Base-by-base conservation (phyloP, 2,888 invertebrate genomes). In the Linnaemya vulpina region DNA sequence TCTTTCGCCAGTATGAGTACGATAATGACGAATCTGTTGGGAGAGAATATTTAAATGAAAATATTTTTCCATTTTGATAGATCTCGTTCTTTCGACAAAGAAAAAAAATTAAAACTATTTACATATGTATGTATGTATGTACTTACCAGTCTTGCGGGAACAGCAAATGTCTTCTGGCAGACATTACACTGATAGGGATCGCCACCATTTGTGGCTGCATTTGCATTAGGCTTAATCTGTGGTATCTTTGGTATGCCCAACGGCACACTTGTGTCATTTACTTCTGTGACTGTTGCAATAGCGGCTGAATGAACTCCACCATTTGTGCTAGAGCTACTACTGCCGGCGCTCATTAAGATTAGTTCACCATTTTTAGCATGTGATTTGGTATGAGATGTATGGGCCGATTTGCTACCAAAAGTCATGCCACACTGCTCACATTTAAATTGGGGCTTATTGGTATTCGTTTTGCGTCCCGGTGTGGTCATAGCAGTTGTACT, bases 161-260 rank as follows among this genome's bases (percentile, higher is more conserved):
- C 97, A 55, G 97, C 97, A 91, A 97, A 98, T 15, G 97, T 97
- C 92, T 97, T 97, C 88, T 96, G 95, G 92, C 97, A 98, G 88
- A 97, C 97, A 92, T 97, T 96, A 93, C 97, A 97, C 87, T 96
- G 95, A 93, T 97, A 97, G 25, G 97, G 96, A 93, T 97, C 97
- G 38, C 93, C 92, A 22, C 92, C 91, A 49, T 89, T 87, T 20
- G 88, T 89, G 22, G 89, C 89, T 22, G 76, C 76, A 84, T 88
- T 90, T 46, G 89, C 58, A 87, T 89, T 88, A 49, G 90, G 89
- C 86, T 90, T 91, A 15, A 91, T 90, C 83, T 90, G 90, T 43
- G 92, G 91, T 71, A 90, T 89, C 87, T 91, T 93, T 88, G 89
- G 91, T 86, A 90, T 90, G 85, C 89, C 91, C 83, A 90, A 22